Evolutionary conservation across 1,140 invertebrate species (phyloP), one percentile per base, ranked within the genome.

Genomic region (Myzus persicae): DNA sequence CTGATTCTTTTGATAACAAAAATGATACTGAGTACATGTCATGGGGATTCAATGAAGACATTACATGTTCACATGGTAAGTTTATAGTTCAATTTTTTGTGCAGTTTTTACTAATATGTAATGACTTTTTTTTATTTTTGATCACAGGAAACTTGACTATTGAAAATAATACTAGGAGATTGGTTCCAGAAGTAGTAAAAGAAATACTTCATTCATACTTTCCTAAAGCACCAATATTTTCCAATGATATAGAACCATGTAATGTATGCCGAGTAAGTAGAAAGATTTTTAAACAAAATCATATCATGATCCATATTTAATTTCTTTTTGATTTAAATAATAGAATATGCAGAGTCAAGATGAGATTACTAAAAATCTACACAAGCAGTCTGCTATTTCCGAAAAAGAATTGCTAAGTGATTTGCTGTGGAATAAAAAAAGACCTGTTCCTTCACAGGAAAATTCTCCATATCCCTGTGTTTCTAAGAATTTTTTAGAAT

Each of bases 171-270:
- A 59, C 48, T 3, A 87, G 94, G 42, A 93, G 93, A 67, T 81
- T 94, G n/a, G 94, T 94, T 81, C 94, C 94, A 42, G 85, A 94
- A 91, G 14, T 51, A 26, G 94, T 94, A 44, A 94, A 94, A 94
- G 44, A 59, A 31, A 94, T 94, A 26, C 88, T 94, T 51, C 91
- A 92, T 90, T 81, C 91, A 9, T 94, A 94, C 91, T 94, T 94
- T 94, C 94, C 94, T 26, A 81, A 85, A 42, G 93, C 94, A 8
- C 93, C 91, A 87, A 87, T 93, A 87, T 94, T 94, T 93, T 11
- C 81, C 24, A 87, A 76, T 26, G 94, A 94, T 26, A 40, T 93
- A 5, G 93, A 94, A 48, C 93, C 94, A 59, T 94, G 94, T 46
- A 44, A 36, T 31, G 31, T 93, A 26, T 94, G 94, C 54, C 44